Conservation (phyloP, 2,797 vertebrate genomes). For the Otolemur crassicaudatus region DNA sequence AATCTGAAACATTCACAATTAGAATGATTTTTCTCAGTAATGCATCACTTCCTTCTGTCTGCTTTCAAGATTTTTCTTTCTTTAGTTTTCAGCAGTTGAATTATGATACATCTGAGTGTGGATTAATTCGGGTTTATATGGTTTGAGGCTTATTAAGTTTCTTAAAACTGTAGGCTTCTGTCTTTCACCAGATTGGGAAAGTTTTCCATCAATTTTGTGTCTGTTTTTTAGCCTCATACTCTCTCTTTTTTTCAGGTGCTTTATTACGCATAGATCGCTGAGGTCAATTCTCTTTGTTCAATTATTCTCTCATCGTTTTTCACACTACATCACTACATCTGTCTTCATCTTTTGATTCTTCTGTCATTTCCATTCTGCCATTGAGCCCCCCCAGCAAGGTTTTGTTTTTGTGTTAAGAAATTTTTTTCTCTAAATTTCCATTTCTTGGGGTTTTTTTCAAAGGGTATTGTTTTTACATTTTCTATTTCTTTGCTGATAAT, state of each 20-base stretch:
- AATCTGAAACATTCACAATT: not conserved
- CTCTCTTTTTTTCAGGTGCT: not conserved
- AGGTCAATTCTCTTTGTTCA: not conserved
- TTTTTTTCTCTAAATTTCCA: not conserved
- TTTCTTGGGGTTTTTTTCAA: not conserved
- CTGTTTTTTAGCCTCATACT: not conserved
- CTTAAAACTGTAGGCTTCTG: not conserved
- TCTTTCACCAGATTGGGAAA: not conserved
- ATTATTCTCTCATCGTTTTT: not conserved
- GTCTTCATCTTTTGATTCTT: not conserved
- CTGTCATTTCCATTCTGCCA: not conserved
- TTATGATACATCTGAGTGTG: not conserved
- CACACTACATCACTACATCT: not conserved
- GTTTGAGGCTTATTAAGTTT: not conserved
- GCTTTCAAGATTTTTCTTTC: not conserved
- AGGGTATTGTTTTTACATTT: not conserved
- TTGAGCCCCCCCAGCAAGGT: not conserved
- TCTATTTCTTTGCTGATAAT: not conserved
- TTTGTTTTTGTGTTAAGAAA: not conserved
- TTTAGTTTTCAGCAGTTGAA: not conserved
- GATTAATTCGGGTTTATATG: not conserved
- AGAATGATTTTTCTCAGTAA: not conserved
- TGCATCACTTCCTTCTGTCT: not conserved
- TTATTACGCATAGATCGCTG: not conserved
- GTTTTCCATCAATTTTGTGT: not conserved